Evolutionary conservation across 2,113 vertebrate species (phyloP), one percentile per base, ranked within the genome.

Genomic region (Ursus arctos): DNA sequence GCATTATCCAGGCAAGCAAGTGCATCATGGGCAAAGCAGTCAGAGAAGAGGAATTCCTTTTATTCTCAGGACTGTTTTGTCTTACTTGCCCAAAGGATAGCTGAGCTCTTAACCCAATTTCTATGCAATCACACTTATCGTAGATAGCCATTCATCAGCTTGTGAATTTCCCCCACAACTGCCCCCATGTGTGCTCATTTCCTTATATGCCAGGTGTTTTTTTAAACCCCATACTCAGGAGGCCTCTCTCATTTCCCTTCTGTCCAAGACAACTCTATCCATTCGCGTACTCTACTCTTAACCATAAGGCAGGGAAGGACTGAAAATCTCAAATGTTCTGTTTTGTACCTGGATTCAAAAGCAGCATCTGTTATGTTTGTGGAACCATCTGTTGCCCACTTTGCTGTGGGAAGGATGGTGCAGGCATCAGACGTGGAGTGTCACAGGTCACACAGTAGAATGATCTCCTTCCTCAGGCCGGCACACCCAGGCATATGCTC

Each of bases 341-440:
- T 79, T 98, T 98, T 96, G 96, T 97, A 98, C 97, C 97, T 97
- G 97, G 55, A 94, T 93, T 98, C 95, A 98, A 98, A 98, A 85
- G 95, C 92, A 97, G 91, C 98, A 98, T 98, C 98, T 98, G 98
- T 85, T 84, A 0, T 21, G 82, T 86, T 69, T 96, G 61, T 80
- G 74, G 47, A 91, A 93, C 97, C 98, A 98, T 98, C 98, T 98
- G 98, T 93, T 97, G 92, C 94, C 91, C 80, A 82, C 65, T 97
- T 84, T 86, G 91, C 95, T 24, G 63, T 10, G 63, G 94, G 77
- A 94, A 97, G 67, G 90, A 95, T 19, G 51, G 53, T 40, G 49
- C 16, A 67, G 84, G 77, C 91, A 76, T 93, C 91, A 97, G 88
- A 92, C 49, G 19, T 26, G 43, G 47, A 51, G 94, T 96, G 86